A percentile compares a stretch with the other conserved stretches of the same genome.
phyloP scores from a whole-genome alignment of 2,888 invertebrate genomes.

The Ophonus ardosiacus region DNA sequence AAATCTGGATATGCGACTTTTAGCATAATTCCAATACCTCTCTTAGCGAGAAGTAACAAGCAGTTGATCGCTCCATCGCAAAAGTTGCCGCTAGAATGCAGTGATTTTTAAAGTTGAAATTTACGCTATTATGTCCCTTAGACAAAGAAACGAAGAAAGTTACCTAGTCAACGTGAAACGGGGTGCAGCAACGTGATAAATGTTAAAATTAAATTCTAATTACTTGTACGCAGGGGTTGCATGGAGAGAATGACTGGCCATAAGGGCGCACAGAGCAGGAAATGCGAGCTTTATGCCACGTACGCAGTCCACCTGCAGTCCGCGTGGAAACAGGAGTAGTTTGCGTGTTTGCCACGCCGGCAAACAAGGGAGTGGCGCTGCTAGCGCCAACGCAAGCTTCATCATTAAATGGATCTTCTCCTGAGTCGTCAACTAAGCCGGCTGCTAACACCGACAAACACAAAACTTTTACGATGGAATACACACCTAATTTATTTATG shows the following conservation, averaged over 20 bases:
- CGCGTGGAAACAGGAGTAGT: conserved; percentile 1
- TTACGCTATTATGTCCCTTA: not conserved
- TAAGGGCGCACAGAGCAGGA: not conserved
- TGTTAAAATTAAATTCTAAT: conserved; percentile 25
- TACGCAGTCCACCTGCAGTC: not conserved
- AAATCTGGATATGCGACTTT: no score
- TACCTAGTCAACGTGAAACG: not conserved
- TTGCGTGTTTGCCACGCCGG: conserved; percentile 10
- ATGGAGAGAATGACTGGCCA: not conserved
- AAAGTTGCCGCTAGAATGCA: no score
- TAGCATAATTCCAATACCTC: no score
- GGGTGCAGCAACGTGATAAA: conserved; percentile 19
- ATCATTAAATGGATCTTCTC: conserved; percentile 28
- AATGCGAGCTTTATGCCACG: not conserved
- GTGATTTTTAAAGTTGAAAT: no score
- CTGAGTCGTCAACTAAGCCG: not conserved
- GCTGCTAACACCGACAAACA: not conserved
- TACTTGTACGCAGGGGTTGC: not conserved
- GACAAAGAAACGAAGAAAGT: not conserved
- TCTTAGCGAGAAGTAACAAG: no score
- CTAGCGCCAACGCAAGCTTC: not conserved
- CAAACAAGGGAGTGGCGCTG: conserved; percentile 35
- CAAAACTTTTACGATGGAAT: not conserved
- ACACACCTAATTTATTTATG: not conserved
- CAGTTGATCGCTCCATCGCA: no score